These are phyloP conservation scores for Drosophila eugracilis DNA, from an alignment of 1,140 invertebrate species.

Conservation along the genomic window DNA sequence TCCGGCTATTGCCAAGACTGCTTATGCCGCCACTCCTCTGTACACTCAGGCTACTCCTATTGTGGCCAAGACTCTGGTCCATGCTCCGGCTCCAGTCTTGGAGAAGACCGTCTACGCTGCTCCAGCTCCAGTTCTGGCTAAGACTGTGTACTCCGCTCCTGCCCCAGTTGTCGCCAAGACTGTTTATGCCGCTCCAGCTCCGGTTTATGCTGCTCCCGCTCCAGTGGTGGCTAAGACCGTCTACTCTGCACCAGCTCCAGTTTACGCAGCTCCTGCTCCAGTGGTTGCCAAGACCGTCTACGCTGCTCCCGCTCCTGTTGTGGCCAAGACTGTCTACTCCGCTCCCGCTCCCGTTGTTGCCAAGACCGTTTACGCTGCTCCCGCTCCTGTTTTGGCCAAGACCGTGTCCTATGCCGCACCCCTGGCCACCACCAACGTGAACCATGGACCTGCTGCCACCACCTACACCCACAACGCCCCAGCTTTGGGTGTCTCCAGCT, in stretches of 20 bases:
- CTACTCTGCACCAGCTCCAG: constrained; percentile 85
- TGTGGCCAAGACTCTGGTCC: constrained; percentile 59
- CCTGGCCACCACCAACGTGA: constrained; percentile 72
- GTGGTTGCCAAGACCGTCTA: constrained; percentile 62
- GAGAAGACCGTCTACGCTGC: constrained; percentile 52
- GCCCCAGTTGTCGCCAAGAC: constrained; percentile 61
- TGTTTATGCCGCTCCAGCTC: constrained; percentile 29
- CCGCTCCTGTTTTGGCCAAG: constrained; percentile 63
- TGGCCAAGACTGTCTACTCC: constrained; percentile 32
- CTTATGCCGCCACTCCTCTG: constrained; percentile 65
- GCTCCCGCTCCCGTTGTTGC: constrained; percentile 47
- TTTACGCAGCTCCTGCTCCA: constrained; percentile 84
- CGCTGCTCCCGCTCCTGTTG: constrained; percentile 84
- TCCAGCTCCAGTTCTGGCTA: constrained; percentile 26
- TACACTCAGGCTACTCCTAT: constrained; percentile 71
- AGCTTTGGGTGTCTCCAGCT: constrained; percentile 80
- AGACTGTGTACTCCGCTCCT: constrained; percentile 85
- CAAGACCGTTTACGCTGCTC: constrained; percentile 81
- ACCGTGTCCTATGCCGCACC: constrained; percentile 86
- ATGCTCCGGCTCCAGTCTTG: constrained; percentile 68
- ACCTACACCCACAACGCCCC: constrained; percentile 84
- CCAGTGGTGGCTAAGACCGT: constrained; percentile 86
- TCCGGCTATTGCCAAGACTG: constrained; percentile 71
- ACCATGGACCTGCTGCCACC: constrained; percentile 73
- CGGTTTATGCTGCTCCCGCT: constrained; percentile 85